Evolutionary conservation across 2,797 vertebrate species (phyloP), one percentile per base, ranked within the genome.

Genomic region (Remorina albescens): DNA sequence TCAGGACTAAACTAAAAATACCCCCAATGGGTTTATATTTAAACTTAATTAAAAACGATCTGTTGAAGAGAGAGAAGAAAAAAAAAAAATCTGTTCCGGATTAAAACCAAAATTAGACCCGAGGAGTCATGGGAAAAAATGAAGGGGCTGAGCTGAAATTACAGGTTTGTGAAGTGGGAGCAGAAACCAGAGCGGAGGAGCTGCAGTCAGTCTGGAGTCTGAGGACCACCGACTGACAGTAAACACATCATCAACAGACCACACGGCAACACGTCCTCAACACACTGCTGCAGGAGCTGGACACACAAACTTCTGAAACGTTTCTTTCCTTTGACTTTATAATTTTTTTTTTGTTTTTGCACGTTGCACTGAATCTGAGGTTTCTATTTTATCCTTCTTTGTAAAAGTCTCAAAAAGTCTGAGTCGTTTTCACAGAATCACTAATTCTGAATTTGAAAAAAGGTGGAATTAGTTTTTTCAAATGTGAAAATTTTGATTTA

Each of bases 91-190:
- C 58, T 32, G 47, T 74, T 73, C 77, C 25, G 25, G 58, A 78
- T 82, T 41, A 68, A 84, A 86, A 81, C 73, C 84, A 76, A 65
- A 89, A 82, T 76, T 37, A 85, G 70, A 55, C 69, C 53, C 11
- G 37, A 23, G 53, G 76, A 23, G 70, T 56, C 65, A 57, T 78
- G 81, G 76, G 58, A 67, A 74, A 72, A 74, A 72, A 61, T 46
- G 18, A 44, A 54, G 64, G 55, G 67, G 57, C 42, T 63, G 62
- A 67, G 60, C 25, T 72, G 74, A 88, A 91, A 91, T 93, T 87
- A 91, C 80, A 88, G 78, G 76, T 87, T 79, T 50, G 72, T 47
- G 75, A 65, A 70, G 70, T 68, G 23, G 62, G 57, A 67, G 76
- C 55, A 37, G 64, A 71, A 79, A 74, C 74, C 54, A 85, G 83